Evolutionary conservation across 1,140 invertebrate genomes (phyloP), one percentile per base, ranked within the genome.

Genomic region (Macrotrachela quadricornifera): DNA sequence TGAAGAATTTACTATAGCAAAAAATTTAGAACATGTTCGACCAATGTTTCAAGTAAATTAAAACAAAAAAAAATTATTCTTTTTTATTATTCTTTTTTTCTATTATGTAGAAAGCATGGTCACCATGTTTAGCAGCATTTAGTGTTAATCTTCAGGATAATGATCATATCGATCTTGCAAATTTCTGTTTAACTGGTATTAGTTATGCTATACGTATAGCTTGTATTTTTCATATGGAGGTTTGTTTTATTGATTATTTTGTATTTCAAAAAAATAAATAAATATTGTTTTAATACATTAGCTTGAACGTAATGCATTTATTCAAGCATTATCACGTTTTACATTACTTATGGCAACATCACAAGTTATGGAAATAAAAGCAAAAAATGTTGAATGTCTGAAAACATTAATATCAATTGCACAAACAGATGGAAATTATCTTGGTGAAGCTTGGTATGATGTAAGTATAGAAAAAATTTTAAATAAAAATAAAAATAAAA

Each of bases 331-430:
- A 50, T 86, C 90, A 0, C 74, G 90, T 52, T 95, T 95, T 63
- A 95, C 90, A 0, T 57, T 70, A 0, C 58, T 70, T 13, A 95
- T 87, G 3, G 87, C 90, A 11, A 94, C 91, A 61, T 94, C 86
- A 0, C 85, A 87, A 0, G 85, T 96, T 38, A 90, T 84, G 36
- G 91, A 96, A 71, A 96, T 99, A 86, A 96, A 96, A 70, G 80
- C 85, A 0, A 99, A 99, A 72, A 99, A 99, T 67, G 92, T 99
- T 54, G 90, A 97, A 62, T 96, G 92, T 0, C 97, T 99, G 57
- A 97, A 97, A 71, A 94, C 91, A 1, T 73, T 99, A 1, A 97
- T 97, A 47, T 67, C 64, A 14, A 66, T 70, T 11, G 70, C 70
- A 21, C 66, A 70, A 49, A 92, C 86, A 54, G 86, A 71, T 92